Percentiles rank a stretch among this genome's conserved stretches.
Evolutionary conservation across 2,888 invertebrate genomes (phyloP).

Genomic region (Amiota minor): DNA sequence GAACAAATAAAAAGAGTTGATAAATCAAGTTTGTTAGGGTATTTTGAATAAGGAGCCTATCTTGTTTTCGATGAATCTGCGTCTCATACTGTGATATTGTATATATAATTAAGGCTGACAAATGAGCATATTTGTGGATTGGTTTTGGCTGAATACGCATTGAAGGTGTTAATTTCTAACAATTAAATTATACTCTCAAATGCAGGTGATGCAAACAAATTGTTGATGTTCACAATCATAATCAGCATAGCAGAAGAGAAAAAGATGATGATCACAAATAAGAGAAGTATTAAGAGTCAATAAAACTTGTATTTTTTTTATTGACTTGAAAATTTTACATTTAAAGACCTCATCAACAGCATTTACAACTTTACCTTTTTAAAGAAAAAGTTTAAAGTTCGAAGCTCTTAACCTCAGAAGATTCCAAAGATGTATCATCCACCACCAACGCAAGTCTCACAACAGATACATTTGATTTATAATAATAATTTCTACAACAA

Average conservation of each 20-base stretch:
- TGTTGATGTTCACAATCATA: neutral
- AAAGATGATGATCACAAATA: neutral
- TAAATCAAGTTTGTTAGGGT: constrained; percentile 62
- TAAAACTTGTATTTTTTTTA: too few species aligned
- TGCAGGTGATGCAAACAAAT: neutral
- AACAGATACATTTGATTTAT: constrained; percentile 37
- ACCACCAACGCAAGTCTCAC: constrained; percentile 6
- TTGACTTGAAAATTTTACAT: too few species aligned
- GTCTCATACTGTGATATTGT: constrained; percentile 33
- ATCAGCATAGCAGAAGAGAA: neutral
- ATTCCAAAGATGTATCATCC: neutral
- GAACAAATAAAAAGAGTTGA: constrained; percentile 64
- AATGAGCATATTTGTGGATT: constrained; percentile 46
- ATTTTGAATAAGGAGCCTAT: neutral
- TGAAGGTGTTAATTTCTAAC: constrained; percentile 59
- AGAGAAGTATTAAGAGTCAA: too few species aligned
- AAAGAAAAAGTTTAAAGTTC: constrained; percentile 29
- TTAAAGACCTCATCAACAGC: neutral
- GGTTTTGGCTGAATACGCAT: constrained; percentile 6
- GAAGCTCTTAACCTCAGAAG: constrained; percentile 28
- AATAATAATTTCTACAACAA: constrained; percentile 47
- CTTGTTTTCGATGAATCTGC: neutral
- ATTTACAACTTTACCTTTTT: neutral
- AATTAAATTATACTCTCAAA: constrained; percentile 39
- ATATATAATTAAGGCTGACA: constrained; percentile 51